phyloP scores from a whole-genome alignment of 2,888 invertebrate genomes.

The Rhagonycha fulva region DNA sequence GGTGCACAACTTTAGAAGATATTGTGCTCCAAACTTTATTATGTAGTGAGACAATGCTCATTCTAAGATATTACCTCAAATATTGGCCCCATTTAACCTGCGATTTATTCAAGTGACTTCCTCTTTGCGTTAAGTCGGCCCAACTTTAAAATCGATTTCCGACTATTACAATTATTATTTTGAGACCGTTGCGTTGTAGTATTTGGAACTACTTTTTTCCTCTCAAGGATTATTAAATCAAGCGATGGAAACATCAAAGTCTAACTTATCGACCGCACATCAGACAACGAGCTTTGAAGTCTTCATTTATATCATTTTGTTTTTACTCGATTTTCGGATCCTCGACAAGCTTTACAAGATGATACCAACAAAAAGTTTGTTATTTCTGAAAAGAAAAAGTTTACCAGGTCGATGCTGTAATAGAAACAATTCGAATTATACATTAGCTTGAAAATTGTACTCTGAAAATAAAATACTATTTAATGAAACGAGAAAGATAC shows the following conservation, averaged over 20 bases:
- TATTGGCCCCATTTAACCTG: conserved; percentile 42
- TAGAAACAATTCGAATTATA: not conserved
- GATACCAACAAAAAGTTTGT: conserved; percentile 9
- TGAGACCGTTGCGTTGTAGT: conserved; percentile 31
- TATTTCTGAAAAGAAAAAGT: conserved; percentile 6
- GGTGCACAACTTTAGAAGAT: conserved; percentile 30
- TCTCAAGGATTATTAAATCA: conserved; percentile 38
- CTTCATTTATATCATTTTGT: conserved; percentile 36
- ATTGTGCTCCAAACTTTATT: conserved; percentile 37
- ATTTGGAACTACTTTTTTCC: conserved; percentile 29
- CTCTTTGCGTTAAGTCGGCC: conserved; percentile 11
- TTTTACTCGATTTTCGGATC: conserved; percentile 29
- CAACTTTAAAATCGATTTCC: not conserved
- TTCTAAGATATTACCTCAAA: conserved; percentile 42
- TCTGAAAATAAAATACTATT: not conserved
- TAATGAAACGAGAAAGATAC: not conserved
- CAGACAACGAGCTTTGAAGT: conserved; percentile 35
- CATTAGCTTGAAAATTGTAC: not conserved
- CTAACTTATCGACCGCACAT: conserved; percentile 33
- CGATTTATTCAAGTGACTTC: conserved; percentile 41
- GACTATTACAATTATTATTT: not conserved
- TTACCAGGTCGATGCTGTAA: not conserved
- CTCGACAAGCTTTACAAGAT: conserved; percentile 29
- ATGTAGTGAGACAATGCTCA: conserved; percentile 38
- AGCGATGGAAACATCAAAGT: conserved; percentile 36